phyloP scores from a whole-genome alignment of 2,113 vertebrate genomes.

The Probosciger aterrimus region DNA sequence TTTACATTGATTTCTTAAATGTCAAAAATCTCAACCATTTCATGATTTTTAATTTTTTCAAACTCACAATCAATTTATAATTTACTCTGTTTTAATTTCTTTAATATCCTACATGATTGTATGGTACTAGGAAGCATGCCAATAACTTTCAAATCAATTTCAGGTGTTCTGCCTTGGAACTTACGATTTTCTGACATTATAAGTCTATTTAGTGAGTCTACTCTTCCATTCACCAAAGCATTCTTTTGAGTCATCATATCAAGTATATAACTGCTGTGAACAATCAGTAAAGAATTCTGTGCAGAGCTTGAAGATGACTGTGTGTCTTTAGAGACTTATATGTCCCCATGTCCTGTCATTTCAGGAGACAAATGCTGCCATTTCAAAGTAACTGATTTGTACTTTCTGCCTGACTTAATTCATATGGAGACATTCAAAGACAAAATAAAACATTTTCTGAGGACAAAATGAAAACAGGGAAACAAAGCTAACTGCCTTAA shows the following conservation, averaged over 20 bases:
- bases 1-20: neutral
- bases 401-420: slow-evolving; percentile 12
- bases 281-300: neutral
- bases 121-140: neutral
- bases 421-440: neutral
- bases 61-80: neutral
- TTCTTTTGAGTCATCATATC: neutral
- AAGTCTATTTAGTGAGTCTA: neutral
- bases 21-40: neutral
- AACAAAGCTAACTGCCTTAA: neutral
- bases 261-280: neutral
- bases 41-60: neutral
- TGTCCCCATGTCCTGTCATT: neutral
- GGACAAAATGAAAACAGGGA: neutral
- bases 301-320: neutral
- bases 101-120: neutral
- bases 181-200: neutral
- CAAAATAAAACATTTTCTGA: neutral
- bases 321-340: neutral
- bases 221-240: neutral
- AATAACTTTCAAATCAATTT: neutral
- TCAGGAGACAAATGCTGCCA: neutral
- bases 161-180: neutral
- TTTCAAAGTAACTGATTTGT: slow-evolving; percentile 33
- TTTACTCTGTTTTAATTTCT: neutral